Evolutionary conservation across 2,888 invertebrate species (phyloP).

Genomic region (Philaethria dido): DNA sequence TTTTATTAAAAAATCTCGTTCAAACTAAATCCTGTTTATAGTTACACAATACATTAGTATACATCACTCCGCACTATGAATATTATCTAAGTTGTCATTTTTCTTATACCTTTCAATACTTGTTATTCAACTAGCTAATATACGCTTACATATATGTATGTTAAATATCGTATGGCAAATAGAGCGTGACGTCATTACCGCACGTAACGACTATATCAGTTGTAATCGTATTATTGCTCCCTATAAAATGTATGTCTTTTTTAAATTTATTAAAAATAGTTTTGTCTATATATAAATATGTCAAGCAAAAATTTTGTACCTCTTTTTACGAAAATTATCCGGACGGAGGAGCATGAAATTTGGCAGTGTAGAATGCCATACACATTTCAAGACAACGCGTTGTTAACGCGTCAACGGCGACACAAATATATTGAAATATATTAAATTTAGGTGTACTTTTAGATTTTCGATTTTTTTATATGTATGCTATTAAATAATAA

Average conservation of each 20-base stretch:
- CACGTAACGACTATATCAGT: slow-evolving; percentile 36
- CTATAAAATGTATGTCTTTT: slow-evolving; percentile 29
- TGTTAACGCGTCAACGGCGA: too few species aligned
- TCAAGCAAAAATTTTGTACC: too few species aligned
- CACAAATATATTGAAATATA: too few species aligned
- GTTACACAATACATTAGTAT: slow-evolving; percentile 15
- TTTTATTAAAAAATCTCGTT: neutral
- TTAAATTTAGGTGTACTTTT: too few species aligned
- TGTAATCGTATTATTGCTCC: slow-evolving; percentile 43
- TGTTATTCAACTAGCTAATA: slow-evolving; percentile 28
- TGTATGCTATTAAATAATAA: too few species aligned
- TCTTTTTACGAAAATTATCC: too few species aligned
- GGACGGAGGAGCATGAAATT: too few species aligned
- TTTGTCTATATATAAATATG: too few species aligned
- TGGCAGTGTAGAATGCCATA: too few species aligned
- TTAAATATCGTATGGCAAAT: slow-evolving; percentile 42
- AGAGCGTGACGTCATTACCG: slow-evolving; percentile 45
- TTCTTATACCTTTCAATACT: slow-evolving; percentile 29
- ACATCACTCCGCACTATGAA: slow-evolving; percentile 24
- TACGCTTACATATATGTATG: slow-evolving; percentile 32
- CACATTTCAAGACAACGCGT: too few species aligned
- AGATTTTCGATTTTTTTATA: too few species aligned
- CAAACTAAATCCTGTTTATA: neutral
- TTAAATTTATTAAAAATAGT: neutral
- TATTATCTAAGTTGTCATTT: slow-evolving; percentile 27